A percentile compares a stretch with the other conserved stretches of the same genome.
Conservation (phyloP, 2,797 vertebrate species). For the Oophaga sylvatica region DNA sequence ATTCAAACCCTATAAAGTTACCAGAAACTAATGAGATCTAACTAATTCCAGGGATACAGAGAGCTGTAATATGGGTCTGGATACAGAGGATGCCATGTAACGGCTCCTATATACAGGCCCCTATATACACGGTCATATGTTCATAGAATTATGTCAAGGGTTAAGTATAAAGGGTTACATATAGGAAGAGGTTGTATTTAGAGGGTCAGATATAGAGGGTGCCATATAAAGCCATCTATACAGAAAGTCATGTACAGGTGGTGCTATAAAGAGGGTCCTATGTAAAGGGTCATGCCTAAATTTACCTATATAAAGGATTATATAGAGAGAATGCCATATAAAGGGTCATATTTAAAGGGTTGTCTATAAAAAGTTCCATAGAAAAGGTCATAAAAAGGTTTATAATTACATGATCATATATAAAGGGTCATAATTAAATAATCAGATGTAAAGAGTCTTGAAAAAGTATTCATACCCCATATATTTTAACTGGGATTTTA, state of each 20-base stretch:
- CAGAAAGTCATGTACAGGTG: no score
- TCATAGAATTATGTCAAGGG: neutral
- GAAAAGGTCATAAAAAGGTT: no score
- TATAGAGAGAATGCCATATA: neutral
- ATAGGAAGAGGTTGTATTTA: neutral
- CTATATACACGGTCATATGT: neutral
- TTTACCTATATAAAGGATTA: neutral
- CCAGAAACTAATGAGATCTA: conserved; percentile 24
- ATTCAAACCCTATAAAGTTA: neutral
- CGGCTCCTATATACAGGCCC: neutral
- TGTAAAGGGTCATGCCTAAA: neutral
- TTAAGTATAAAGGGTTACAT: neutral
- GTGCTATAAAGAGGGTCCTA: no score
- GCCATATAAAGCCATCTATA: no score
- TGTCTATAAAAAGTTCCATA: neutral
- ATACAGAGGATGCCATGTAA: neutral
- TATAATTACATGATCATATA: neutral
- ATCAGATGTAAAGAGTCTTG: neutral
- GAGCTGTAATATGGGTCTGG: neutral
- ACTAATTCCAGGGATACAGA: neutral
- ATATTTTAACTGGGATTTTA: no score
- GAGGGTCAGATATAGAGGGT: neutral
- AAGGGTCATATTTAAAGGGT: neutral
- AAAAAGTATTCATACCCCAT: no score
- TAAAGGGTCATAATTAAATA: neutral